These are phyloP conservation scores for Petrosia ficiformis DNA, from an alignment of 37 sponge, comb jelly and placozoan species.

Conservation along the genomic window DNA sequence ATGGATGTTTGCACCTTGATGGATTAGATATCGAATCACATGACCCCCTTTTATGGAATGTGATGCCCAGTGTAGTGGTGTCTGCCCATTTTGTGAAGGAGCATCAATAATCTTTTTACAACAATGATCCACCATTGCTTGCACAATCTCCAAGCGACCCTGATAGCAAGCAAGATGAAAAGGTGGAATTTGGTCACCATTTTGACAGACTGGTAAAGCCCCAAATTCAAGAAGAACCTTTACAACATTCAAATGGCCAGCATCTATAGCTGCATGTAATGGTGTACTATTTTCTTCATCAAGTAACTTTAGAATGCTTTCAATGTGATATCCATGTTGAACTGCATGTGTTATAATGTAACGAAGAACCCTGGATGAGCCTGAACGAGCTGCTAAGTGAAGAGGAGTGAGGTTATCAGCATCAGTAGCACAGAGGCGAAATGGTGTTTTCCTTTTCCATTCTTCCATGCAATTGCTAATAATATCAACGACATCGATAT, in stretches of 20 bases:
- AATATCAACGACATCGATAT: slow-evolving; percentile 36
- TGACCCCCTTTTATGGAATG: slow-evolving; percentile 20
- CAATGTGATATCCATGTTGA: slow-evolving; percentile 57
- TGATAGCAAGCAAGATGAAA: slow-evolving; percentile 70
- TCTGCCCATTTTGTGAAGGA: slow-evolving; percentile 31
- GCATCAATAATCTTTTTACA: slow-evolving; percentile 19
- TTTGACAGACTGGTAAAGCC: slow-evolving; percentile 33
- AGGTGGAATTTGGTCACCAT: slow-evolving; percentile 62
- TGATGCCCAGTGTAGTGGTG: slow-evolving; percentile 52
- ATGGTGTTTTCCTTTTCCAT: slow-evolving; percentile 13
- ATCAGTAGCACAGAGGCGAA: slow-evolving; percentile 69
- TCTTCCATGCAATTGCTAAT: neutral
- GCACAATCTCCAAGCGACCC: slow-evolving; percentile 54
- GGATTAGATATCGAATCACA: slow-evolving; percentile 60
- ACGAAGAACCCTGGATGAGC: slow-evolving; percentile 56
- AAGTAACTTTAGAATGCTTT: slow-evolving; percentile 49
- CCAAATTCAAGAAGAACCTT: slow-evolving; percentile 70
- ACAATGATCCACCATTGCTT: slow-evolving; percentile 36
- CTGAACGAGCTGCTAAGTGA: slow-evolving; percentile 69
- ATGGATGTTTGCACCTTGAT: slow-evolving; percentile 47
- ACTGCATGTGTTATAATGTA: slow-evolving; percentile 37
- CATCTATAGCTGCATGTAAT: slow-evolving; percentile 82
- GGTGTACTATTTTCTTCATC: slow-evolving; percentile 88
- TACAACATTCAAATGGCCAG: slow-evolving; percentile 67
- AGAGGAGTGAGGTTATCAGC: slow-evolving; percentile 67